These are phyloP conservation scores for Gorsachius goisagi DNA, from an alignment of 2,113 vertebrate genomes.

Conservation along the genomic window DNA sequence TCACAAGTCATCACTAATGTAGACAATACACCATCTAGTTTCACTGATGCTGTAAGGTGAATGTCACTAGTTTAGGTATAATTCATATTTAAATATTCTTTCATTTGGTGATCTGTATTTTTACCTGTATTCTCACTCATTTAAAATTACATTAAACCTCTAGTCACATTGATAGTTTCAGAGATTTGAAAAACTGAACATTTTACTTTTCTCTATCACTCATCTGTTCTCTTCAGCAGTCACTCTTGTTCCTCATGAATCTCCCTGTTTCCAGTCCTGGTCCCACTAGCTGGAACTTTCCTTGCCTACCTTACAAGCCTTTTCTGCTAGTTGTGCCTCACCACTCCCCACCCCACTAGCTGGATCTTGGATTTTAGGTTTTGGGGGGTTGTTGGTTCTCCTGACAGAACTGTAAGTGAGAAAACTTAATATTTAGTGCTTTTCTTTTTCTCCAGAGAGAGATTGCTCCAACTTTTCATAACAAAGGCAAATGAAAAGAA, in stretches of 20 bases:
- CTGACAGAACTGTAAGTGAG: neutral
- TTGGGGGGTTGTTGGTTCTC: neutral
- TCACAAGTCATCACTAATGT: neutral
- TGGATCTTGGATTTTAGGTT: neutral
- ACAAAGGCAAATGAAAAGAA: neutral
- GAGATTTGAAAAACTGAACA: neutral
- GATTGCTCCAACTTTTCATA: neutral
- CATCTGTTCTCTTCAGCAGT: neutral
- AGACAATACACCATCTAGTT: neutral
- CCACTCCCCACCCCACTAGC: accelerated
- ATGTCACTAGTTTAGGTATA: neutral
- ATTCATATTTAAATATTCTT: neutral
- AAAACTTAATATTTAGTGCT: neutral
- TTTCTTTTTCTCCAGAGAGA: neutral
- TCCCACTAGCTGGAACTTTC: neutral
- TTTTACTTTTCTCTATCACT: neutral
- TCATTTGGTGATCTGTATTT: neutral
- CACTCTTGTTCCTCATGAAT: neutral
- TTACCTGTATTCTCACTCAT: neutral
- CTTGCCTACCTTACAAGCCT: neutral
- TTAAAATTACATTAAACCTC: neutral
- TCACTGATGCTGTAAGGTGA: neutral
- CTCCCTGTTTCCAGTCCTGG: neutral
- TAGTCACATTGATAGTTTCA: neutral
- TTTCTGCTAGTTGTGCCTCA: neutral